phyloP scores from a whole-genome alignment of 2,113 vertebrate species.

The Vicugna pacos region DNA sequence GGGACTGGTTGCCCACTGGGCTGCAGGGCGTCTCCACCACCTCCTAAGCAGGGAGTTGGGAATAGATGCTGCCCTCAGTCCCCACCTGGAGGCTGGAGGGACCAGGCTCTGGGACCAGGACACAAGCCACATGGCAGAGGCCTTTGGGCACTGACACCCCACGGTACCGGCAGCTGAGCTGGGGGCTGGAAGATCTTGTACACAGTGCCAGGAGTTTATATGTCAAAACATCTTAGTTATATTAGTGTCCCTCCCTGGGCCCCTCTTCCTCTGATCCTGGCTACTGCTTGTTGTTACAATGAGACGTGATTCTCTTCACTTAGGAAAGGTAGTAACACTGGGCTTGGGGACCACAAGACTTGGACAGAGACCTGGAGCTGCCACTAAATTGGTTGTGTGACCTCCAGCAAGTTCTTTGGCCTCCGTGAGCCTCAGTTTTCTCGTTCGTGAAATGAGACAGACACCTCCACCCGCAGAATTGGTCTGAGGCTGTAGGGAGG shows the following conservation, averaged over 20 bases:
- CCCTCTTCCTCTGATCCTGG: neutral
- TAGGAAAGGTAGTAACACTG: neutral
- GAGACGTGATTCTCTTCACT: neutral
- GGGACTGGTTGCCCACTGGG: neutral
- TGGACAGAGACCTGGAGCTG: neutral
- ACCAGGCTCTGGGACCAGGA: neutral
- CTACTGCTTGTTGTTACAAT: neutral
- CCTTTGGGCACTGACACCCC: fast-evolving
- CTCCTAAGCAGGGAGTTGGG: neutral
- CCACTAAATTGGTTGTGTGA: neutral
- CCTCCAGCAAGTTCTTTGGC: neutral
- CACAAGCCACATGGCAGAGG: neutral
- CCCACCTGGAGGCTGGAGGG: neutral
- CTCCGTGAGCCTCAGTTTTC: neutral
- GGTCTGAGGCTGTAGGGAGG: neutral
- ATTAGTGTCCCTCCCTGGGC: neutral
- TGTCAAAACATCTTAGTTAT: neutral
- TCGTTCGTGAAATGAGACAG: neutral
- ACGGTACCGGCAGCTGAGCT: too few relatives aligned
- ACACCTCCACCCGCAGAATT: neutral
- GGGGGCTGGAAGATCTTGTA: neutral
- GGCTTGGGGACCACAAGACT: neutral
- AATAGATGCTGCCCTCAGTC: too few relatives aligned
- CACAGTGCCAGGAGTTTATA: neutral
- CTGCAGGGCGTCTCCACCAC: neutral